Evolutionary conservation across 2,113 vertebrate species (phyloP), one percentile per base, ranked within the genome.

Genomic region (Grantiella picta): DNA sequence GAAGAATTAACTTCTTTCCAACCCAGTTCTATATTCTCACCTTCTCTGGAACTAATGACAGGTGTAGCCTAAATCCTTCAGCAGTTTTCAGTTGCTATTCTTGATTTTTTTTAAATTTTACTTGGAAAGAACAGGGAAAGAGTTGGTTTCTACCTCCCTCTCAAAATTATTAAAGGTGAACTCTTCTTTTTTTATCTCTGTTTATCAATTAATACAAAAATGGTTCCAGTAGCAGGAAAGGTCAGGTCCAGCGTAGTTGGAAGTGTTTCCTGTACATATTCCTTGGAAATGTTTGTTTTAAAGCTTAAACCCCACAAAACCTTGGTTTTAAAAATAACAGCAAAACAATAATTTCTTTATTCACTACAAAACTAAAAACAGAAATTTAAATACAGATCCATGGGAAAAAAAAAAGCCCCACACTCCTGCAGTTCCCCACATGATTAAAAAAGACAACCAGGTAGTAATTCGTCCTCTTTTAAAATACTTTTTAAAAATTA

Each of bases 311-410:
- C 31, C 14, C 31, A 20, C 50, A 86, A 47, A 70, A 45, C 3
- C 4, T 36, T 27, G 24, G 4, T 28, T 45, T 90, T 47, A 42
- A 71, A 59, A 64, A 21, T 18, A 50, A 23, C 9, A 65, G 21
- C 22, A 18, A n/a, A 53, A 42, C 1, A n/a, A 10, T 25, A 36
- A 31, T 66, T 15, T 11, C 0, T 0, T 16, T 45, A 15, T 7
- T 78, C 12, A 11, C 9, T 75, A 7, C 40, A 42, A 35, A 31
- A 45, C 49, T 64, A 47, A 20, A 40, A 71, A 33, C 49, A 64
- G 33, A 35, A 56, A 50, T 49, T 61, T 15, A 38, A 29, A 29
- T 22, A 21, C 4, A 75, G 19, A 71, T 36, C 24, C n/a, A n/a
- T 21, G 44, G n/a, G n/a, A n/a, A n/a, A 21, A n/a, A 57, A 80